phyloP scores from a whole-genome alignment of 2,113 vertebrate genomes.

The Panthera tigris region DNA sequence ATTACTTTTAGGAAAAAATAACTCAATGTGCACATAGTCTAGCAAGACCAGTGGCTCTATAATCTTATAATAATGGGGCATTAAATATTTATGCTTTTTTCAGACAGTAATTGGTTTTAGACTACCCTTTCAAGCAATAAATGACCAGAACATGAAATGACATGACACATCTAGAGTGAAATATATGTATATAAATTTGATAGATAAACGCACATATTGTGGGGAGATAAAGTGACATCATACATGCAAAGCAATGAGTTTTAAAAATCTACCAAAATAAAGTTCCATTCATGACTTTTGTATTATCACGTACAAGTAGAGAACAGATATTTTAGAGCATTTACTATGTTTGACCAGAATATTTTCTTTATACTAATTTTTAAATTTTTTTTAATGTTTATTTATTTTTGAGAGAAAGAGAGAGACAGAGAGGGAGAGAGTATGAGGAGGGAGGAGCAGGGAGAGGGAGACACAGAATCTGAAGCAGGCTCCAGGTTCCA shows the following conservation, averaged over 20 bases:
- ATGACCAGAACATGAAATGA: neutral
- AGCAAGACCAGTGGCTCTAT: neutral
- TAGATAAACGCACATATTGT: neutral
- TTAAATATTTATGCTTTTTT: neutral
- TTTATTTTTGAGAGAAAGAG: no score
- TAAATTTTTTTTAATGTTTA: no score
- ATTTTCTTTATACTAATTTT: neutral
- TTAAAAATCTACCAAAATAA: neutral
- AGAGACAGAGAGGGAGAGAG: no score
- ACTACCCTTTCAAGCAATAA: neutral
- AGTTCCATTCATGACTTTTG: neutral
- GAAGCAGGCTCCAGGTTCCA: no score
- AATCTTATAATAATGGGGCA: neutral
- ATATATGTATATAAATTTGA: neutral
- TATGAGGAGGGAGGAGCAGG: no score
- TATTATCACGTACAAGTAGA: neutral
- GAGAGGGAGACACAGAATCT: no score
- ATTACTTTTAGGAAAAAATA: neutral
- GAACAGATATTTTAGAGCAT: neutral
- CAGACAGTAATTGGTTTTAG: slow-evolving; percentile 2
- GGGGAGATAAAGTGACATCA: neutral
- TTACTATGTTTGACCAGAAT: neutral
- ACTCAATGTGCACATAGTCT: neutral
- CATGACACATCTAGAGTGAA: neutral
- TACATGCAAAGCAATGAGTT: neutral